Conservation (phyloP, 2,797 vertebrate genomes). For the Glossophaga mutica region DNA sequence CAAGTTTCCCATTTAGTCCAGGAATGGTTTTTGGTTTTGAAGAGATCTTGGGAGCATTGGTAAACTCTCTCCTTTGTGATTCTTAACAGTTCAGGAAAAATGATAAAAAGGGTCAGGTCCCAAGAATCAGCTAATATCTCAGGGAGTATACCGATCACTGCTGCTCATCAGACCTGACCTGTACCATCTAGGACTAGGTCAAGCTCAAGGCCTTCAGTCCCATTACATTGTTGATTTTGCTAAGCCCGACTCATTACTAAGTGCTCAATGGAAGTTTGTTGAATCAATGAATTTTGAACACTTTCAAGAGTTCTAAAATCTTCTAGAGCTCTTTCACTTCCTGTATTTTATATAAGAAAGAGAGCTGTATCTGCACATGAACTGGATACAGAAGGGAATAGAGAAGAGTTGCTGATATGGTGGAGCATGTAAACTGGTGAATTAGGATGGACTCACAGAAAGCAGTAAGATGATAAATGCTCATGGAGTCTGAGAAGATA, state of each 20-base stretch:
- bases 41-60: neutral
- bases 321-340: constrained; percentile 22
- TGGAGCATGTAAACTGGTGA: constrained; percentile 30
- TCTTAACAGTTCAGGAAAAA: neutral
- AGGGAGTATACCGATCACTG: neutral
- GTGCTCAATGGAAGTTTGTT: neutral
- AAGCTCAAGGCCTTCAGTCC: neutral
- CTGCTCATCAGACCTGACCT: neutral
- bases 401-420: neutral
- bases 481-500: neutral
- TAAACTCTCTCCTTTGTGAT: neutral
- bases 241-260: neutral
- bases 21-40: neutral
- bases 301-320: constrained; percentile 34
- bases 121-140: neutral
- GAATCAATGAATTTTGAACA: neutral
- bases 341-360: constrained; percentile 39
- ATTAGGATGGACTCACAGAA: neutral
- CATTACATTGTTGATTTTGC: neutral
- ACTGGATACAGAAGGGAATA: constrained; percentile 1
- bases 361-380: neutral
- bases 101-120: neutral
- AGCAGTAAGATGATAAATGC: neutral
- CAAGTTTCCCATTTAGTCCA: neutral
- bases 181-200: neutral